phyloP scores from a whole-genome alignment of 30 jellyfish, hydroid and myxozoan species.

The Pelagia noctiluca region DNA sequence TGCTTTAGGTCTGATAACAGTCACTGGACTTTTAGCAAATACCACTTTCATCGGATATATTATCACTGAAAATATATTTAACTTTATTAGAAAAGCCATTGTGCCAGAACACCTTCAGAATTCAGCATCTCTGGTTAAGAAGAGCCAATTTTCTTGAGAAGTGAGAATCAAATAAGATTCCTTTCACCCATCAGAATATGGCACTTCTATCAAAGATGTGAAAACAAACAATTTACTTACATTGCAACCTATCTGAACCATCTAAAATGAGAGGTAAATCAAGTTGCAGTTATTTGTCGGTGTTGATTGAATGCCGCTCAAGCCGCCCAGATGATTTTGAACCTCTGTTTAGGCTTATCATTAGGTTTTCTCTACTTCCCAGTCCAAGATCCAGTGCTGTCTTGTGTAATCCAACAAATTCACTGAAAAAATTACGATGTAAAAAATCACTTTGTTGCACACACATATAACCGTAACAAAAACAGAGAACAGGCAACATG shows the following conservation, averaged over 20 bases:
- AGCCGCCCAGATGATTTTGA: conserved; percentile 10
- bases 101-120: conserved; percentile 8
- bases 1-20: conserved; percentile 12
- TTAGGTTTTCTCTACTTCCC: conserved; percentile 5
- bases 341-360: conserved; percentile 5
- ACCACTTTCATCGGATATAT: conserved; percentile 12
- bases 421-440: conserved; percentile 2
- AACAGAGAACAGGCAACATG: conserved; percentile 6
- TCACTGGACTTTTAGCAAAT: neutral
- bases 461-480: neutral
- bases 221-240: conserved; percentile 10
- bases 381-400: conserved; percentile 5
- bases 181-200: conserved; percentile 18
- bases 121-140: conserved; percentile 1
- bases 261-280: conserved; percentile 15
- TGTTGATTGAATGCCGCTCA: conserved; percentile 16
- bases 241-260: conserved; percentile 15
- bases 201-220: neutral
- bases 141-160: neutral
- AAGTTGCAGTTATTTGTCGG: conserved; percentile 15
- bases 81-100: conserved; percentile 13
- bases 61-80: conserved; percentile 3
- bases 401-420: neutral
- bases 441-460: neutral
- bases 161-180: conserved; percentile 3